Evolutionary conservation across 1,140 invertebrate genomes (phyloP).

Genomic region (Bactericera cockerelli): DNA sequence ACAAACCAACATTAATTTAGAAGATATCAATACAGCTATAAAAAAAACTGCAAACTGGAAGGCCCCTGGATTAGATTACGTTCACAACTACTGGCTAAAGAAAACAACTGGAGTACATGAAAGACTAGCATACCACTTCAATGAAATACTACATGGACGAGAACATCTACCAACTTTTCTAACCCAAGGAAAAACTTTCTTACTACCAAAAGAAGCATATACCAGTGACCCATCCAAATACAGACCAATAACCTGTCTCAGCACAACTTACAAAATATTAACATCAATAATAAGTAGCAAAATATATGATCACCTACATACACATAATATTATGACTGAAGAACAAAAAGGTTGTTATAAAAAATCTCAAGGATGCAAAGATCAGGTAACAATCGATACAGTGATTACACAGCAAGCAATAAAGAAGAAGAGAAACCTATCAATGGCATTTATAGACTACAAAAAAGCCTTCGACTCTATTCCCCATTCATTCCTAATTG

Average conservation of each 20-base stretch:
- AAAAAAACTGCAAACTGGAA: constrained; percentile 9
- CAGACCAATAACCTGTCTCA: constrained; percentile 6
- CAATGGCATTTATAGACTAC: constrained; percentile 16
- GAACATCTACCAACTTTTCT: background rate
- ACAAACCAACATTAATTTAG: too few relatives aligned
- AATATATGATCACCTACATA: background rate
- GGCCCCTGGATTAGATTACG: constrained; percentile 1
- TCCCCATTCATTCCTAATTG: background rate
- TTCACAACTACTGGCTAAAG: constrained; percentile 10
- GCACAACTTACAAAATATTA: constrained; percentile 1
- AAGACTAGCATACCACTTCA: background rate
- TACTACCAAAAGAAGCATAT: background rate
- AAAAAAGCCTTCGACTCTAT: constrained; percentile 17
- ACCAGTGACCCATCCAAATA: background rate
- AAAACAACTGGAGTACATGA: background rate
- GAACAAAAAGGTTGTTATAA: constrained; percentile 9
- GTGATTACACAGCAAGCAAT: constrained; percentile 10
- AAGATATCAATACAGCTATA: background rate
- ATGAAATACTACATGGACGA: background rate
- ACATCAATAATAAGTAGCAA: background rate
- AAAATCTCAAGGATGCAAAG: background rate
- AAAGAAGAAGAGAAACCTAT: constrained; percentile 3
- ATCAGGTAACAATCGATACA: constrained; percentile 4
- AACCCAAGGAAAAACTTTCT: background rate
- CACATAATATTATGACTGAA: background rate